phyloP scores from a whole-genome alignment of 2,113 vertebrate genomes.

The Serilophus lunatus region DNA sequence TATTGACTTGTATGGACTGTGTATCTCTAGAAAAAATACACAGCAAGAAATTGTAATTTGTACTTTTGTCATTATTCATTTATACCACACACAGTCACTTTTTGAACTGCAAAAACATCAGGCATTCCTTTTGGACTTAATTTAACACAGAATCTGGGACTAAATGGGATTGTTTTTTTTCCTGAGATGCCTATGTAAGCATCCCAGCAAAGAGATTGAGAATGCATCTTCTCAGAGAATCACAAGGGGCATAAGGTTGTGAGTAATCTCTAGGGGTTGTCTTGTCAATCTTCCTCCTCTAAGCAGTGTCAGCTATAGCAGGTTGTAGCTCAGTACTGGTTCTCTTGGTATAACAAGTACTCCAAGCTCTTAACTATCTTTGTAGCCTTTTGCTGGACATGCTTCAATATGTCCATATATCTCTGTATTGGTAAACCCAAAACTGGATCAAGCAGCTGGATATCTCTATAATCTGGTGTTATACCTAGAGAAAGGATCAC shows the following conservation, averaged over 20 bases:
- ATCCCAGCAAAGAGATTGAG: background rate
- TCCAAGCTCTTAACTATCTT: background rate
- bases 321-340: background rate
- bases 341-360: background rate
- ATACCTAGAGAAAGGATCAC: background rate
- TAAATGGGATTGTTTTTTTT: background rate
- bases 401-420: rapidly evolving
- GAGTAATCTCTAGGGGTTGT: background rate
- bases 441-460: rapidly evolving
- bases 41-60: background rate
- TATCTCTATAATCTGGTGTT: background rate
- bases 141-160: background rate
- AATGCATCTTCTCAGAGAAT: background rate
- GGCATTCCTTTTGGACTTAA: background rate
- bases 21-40: background rate
- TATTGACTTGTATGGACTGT: background rate
- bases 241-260: background rate
- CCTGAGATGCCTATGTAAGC: background rate
- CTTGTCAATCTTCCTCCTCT: background rate
- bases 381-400: background rate
- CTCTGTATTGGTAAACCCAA: background rate
- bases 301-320: background rate
- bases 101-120: background rate
- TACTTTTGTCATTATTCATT: background rate
- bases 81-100: background rate